Base-by-base conservation (phyloP, 1,140 invertebrate genomes). In the Prorops nasuta region DNA sequence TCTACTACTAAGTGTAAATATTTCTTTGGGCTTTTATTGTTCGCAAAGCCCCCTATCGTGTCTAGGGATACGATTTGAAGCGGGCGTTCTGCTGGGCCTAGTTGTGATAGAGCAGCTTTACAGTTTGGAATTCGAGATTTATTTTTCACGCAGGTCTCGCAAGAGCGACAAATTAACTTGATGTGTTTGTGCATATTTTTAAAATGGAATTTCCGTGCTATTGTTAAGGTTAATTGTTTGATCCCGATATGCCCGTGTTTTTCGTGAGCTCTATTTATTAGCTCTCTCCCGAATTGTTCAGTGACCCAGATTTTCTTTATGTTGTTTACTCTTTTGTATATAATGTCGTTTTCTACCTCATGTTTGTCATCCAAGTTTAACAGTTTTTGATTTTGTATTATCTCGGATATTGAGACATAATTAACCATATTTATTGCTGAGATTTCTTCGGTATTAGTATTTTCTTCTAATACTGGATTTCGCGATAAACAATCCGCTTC, bases 401-500 rank as follows among this genome's bases (percentile, higher is more conserved):
- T 35, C 14, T 35, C 14, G 6, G 34, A 35, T 35, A 35, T 35
- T 10, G 6, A 4, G 4, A 8, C 34, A 4, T 8, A n/a, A 3
- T 35, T 35, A 8, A 35, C 14, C 15, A 35, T n/a, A 35, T 35
- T 35, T 14, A 35, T n/a, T 35, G 3, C 14, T 15, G 6, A 35
- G 15, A 8, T 35, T 10, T 35, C 34, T 4, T 15, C 34, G 9
- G 9, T 35, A 15, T 35, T 15, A 8, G 6, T n/a, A 4, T 4
- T 10, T n/a, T 6, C 9, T 15, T 35, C 34, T 35, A 35, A 15
- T 35, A 35, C 34, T 4, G 34, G 47, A 20, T 49, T 49, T 43
- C 40, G 15, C 6, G 41, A 44, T 14, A 44, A 34, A 14, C 35
- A 50, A 14, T 50, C 49, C 0, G 49, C 45, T 10, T 53, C 51